Conservation (phyloP, 2,797 vertebrate genomes). For the Arrhamphus sclerolepis region DNA sequence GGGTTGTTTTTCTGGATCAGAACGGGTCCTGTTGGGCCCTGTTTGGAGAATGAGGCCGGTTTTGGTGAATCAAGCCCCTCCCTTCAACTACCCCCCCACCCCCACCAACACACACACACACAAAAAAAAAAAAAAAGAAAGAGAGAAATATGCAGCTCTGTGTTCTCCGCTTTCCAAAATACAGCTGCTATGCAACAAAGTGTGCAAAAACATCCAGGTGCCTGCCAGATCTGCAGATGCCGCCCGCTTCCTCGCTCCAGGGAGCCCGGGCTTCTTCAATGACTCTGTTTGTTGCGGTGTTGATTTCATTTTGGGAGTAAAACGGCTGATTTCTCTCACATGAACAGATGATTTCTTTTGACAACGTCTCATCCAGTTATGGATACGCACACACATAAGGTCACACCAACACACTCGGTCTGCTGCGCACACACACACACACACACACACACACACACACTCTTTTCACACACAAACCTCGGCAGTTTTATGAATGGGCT, state of each 20-base stretch:
- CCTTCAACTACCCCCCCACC: constrained; percentile 10
- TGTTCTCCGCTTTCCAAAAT: constrained; percentile 82
- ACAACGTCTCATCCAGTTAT: constrained; percentile 44
- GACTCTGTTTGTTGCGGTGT: constrained; percentile 26
- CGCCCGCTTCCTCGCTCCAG: background rate
- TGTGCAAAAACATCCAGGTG: constrained; percentile 78
- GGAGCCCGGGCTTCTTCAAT: constrained; percentile 15
- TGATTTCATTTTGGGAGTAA: constrained; percentile 49
- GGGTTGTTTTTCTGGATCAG: constrained; percentile 57
- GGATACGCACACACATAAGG: constrained; percentile 14
- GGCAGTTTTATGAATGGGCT: constrained; percentile 84
- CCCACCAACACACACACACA: no score
- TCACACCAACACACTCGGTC: constrained; percentile 28
- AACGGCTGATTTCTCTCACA: constrained; percentile 48
- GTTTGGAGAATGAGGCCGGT: constrained; percentile 46
- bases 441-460: constrained; percentile 25
- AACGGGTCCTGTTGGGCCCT: constrained; percentile 54
- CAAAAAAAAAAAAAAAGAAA: no score
- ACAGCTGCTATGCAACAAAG: constrained; percentile 85
- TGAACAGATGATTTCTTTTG: constrained; percentile 53
- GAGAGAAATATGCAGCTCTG: constrained; percentile 71
- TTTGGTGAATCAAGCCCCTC: constrained; percentile 34
- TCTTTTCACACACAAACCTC: constrained; percentile 44
- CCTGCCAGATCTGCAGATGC: constrained; percentile 69
- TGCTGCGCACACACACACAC: constrained; percentile 15